Conservation (phyloP, 2,888 invertebrate genomes). For the Hypselothyrea guttata region DNA sequence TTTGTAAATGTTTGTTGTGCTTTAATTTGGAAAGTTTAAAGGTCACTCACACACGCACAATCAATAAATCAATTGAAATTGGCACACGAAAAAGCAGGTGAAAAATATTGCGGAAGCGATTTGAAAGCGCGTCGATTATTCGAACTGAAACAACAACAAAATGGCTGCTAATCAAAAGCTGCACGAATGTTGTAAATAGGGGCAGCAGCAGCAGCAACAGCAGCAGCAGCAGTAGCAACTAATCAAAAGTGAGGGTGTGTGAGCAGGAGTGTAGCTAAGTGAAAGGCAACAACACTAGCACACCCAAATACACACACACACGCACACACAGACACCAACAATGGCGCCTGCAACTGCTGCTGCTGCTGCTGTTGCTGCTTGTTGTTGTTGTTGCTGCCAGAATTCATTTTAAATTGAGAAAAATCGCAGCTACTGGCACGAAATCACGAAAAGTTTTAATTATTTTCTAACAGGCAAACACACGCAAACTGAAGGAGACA, state of each 20-base stretch:
- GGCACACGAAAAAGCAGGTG: constrained; percentile 20
- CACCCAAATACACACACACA: constrained; percentile 22
- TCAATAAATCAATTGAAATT: constrained; percentile 60
- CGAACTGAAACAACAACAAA: constrained; percentile 27
- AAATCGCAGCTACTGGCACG: constrained; percentile 73
- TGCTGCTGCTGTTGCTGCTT: constrained; percentile 25
- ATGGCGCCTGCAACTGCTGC: constrained; percentile 19
- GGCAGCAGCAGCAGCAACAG: constrained; percentile 23
- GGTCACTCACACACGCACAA: constrained; percentile 38
- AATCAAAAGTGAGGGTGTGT: constrained; percentile 51
- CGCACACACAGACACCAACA: constrained; percentile 3
- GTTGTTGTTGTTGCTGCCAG: constrained; percentile 45
- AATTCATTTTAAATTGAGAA: constrained; percentile 75
- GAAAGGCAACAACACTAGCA: constrained; percentile 37
- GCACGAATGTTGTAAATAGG: constrained; percentile 62
- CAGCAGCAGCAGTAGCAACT: constrained; percentile 30
- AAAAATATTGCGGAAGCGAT: constrained; percentile 50
- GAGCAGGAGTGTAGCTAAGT: constrained; percentile 29
- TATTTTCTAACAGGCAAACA: constrained; percentile 74
- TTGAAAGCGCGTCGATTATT: constrained; percentile 55
- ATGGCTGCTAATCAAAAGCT: constrained; percentile 67
- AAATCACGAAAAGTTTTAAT: constrained; percentile 75
- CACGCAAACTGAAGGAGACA: constrained; percentile 40
- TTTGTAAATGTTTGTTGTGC: constrained; percentile 9
- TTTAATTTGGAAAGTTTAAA: constrained; percentile 38